Conservation (phyloP, 64 coral and sea anemone species). For the Acropora yongei region DNA sequence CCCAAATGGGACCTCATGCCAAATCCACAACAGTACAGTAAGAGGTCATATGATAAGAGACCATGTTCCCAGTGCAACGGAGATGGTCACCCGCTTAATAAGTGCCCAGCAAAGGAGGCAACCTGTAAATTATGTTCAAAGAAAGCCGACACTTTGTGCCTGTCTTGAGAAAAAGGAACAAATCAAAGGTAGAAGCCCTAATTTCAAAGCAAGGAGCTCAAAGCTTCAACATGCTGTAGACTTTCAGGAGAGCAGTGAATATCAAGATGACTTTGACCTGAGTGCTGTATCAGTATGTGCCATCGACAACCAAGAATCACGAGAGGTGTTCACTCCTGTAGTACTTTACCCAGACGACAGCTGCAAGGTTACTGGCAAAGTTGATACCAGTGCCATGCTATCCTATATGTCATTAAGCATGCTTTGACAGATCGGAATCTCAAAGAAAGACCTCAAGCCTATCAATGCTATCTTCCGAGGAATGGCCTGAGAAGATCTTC, state of each 20-base stretch:
- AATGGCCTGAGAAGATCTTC: background rate
- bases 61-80: too few species aligned
- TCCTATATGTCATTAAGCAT: conserved; percentile 56
- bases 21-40: too few species aligned
- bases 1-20: too few species aligned
- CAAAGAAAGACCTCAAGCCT: conserved; percentile 36
- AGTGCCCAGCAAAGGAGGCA: too few species aligned
- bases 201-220: background rate
- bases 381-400: conserved; percentile 1
- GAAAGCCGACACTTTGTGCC: conserved; percentile 60
- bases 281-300: conserved; percentile 28
- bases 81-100: too few species aligned
- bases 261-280: conserved; percentile 61
- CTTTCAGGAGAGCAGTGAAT: conserved; percentile 41
- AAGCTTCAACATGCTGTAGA: background rate
- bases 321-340: background rate
- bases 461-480: conserved; percentile 42
- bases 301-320: conserved; percentile 6
- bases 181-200: background rate
- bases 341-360: too few species aligned
- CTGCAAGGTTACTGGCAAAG: too few species aligned
- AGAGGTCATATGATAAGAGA: too few species aligned
- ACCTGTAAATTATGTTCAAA: conserved; percentile 41
- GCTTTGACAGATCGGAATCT: conserved; percentile 47
- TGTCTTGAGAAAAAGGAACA: conserved; percentile 33